Conservation (phyloP, 2,888 invertebrate species). For the Calameuta idolon region DNA sequence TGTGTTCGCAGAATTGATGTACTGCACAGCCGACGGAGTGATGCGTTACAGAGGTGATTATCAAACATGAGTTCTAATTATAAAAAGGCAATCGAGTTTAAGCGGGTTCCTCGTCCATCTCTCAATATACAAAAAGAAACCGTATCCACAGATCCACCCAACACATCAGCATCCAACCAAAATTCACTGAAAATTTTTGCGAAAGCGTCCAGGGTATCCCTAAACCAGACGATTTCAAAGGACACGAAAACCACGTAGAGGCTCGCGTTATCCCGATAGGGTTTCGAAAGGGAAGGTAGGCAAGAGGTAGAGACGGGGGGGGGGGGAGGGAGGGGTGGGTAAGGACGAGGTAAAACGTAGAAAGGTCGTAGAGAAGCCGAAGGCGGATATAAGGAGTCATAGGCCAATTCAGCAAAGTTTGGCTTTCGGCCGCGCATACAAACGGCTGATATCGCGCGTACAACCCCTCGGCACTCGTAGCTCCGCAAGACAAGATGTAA, state of each 20-base stretch:
- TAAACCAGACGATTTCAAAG: not conserved
- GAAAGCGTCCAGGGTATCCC: constrained; percentile 22
- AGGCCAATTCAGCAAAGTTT: constrained; percentile 66
- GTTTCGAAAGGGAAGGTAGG: constrained; percentile 24
- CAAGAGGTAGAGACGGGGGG: too few species aligned
- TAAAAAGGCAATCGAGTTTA: constrained; percentile 41
- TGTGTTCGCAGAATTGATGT: constrained; percentile 46
- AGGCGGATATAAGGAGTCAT: constrained; percentile 55
- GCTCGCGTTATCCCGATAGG: not conserved
- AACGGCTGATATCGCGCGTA: constrained; percentile 63
- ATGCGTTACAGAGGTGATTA: constrained; percentile 48
- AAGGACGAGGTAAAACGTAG: constrained; percentile 14
- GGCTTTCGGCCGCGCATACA: constrained; percentile 63
- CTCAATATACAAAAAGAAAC: not conserved
- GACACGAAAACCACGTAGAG: not conserved
- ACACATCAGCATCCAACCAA: not conserved
- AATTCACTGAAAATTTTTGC: not conserved
- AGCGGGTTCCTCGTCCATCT: constrained; percentile 30
- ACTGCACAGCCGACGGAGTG: constrained; percentile 42
- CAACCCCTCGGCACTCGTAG: constrained; percentile 34
- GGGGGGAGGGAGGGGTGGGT: constrained; percentile 33
- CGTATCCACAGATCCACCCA: not conserved
- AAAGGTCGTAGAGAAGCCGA: not conserved
- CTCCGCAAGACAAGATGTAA: constrained; percentile 62
- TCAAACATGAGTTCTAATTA: constrained; percentile 32